Base-by-base conservation (phyloP, 1,140 invertebrate species). In the Zaprionus tsacasi region DNA sequence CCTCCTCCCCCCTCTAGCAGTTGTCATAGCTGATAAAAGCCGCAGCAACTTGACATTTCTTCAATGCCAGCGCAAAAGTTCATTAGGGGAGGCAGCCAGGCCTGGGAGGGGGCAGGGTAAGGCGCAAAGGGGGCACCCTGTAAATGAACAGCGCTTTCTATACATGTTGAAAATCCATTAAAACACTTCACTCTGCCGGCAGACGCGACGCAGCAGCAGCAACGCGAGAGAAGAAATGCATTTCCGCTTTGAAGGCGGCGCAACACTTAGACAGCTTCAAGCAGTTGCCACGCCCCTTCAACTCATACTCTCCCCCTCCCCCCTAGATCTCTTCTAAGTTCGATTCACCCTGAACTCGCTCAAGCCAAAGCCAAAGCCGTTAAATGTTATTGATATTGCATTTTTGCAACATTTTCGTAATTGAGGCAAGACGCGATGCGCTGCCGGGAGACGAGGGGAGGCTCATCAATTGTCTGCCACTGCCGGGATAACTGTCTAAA, bases 361-460 rank as follows among this genome's bases (percentile, higher is more conserved):
- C 13, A 21, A 40, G 38, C 6, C 0, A 30, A 30, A 35, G 25
- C 43, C 52, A 13, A 43, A 50, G 40, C 63, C 86, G 69, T 89
- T 71, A 90, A 88, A 85, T 90, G 76, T 88, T 88, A 88, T 90
- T 88, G 85, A 88, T 88, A 88, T 88, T 88, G 78, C 82, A 86
- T 86, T 66, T 55, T 61, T 61, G 79, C 74, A 88, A 63, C 86
- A 88, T 88, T 88, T 89, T 85, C 40, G 81, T 89, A 90, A 88
- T 88, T 89, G 81, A 81, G 55, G 86, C 74, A 57, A 43, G 63
- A 35, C 10, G 6, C 33, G 33, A 4, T 8, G 33, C 27, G 6
- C 13, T 12, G 55, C 43, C n/a, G 40, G 0, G 21, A 59, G 2
- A 13, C 0, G 13, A 15, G 27, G 30, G 3, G 54, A 30, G 54